These are phyloP conservation scores for Hofmannophila pseudospretella DNA, from an alignment of 2,888 invertebrate species.

Conservation along the genomic window DNA sequence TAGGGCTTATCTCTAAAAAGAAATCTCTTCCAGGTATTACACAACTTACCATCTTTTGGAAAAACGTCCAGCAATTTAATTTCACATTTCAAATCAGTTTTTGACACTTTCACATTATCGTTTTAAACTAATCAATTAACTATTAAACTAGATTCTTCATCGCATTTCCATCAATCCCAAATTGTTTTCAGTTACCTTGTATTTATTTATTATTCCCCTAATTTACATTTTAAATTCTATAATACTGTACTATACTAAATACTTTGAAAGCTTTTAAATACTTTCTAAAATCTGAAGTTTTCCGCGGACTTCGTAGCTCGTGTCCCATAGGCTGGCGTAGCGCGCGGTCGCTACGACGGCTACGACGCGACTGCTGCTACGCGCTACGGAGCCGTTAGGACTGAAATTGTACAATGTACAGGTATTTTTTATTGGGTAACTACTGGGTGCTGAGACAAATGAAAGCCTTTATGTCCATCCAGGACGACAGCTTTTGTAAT, in stretches of 20 bases:
- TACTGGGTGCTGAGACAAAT: too few relatives aligned
- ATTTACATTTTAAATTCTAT: too few relatives aligned
- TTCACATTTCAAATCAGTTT: conserved; percentile 1
- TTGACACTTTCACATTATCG: conserved; percentile 9
- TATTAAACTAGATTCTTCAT: not conserved
- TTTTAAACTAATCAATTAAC: too few relatives aligned
- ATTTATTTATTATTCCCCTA: too few relatives aligned
- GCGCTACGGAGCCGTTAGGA: not conserved
- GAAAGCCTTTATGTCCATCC: too few relatives aligned
- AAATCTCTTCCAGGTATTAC: not conserved
- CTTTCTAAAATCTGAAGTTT: not conserved
- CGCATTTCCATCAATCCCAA: too few relatives aligned
- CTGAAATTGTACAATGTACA: too few relatives aligned
- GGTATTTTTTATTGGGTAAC: too few relatives aligned
- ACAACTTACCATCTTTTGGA: not conserved
- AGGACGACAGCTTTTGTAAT: too few relatives aligned
- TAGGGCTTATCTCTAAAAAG: too few relatives aligned
- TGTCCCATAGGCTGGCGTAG: conserved; percentile 28
- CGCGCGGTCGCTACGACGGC: conserved; percentile 34
- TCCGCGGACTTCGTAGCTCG: conserved; percentile 26
- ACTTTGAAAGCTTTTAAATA: not conserved
- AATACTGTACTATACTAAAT: not conserved
- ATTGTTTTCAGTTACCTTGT: too few relatives aligned
- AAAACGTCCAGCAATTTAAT: not conserved
- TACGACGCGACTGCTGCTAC: conserved; percentile 15